A percentile compares a stretch with the other conserved stretches of the same genome.
Evolutionary conservation across 1,140 invertebrate genomes (phyloP).

Genomic region (Ostrea denselamellosa): DNA sequence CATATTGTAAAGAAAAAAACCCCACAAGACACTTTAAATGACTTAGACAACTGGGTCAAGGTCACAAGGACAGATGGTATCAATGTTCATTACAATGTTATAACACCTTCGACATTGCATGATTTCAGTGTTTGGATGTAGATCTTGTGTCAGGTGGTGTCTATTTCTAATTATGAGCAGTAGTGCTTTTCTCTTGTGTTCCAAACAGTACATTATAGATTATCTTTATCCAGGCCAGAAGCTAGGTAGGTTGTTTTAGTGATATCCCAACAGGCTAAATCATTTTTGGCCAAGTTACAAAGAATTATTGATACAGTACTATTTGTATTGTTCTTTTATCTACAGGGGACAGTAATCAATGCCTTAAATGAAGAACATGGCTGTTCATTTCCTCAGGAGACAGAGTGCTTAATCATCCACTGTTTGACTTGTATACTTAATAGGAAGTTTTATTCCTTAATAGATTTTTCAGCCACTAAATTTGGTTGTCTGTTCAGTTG

Average conservation of each 20-base stretch:
- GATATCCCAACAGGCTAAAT: neutral
- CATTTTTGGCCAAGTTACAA: neutral
- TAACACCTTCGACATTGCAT: too few species aligned
- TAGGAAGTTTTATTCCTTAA: neutral
- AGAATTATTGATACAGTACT: neutral
- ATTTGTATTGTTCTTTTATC: neutral
- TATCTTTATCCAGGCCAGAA: neutral
- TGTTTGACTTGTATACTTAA: conserved; percentile 15
- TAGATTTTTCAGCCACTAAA: neutral
- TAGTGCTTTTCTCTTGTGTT: too few species aligned
- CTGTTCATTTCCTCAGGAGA: neutral
- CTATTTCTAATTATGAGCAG: too few species aligned
- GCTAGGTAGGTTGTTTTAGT: neutral
- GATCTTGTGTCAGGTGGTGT: too few species aligned
- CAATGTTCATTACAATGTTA: too few species aligned
- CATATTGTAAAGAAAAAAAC: too few species aligned
- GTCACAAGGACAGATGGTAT: too few species aligned
- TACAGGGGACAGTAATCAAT: neutral
- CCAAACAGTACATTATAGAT: neutral
- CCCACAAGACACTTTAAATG: too few species aligned
- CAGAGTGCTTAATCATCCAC: neutral
- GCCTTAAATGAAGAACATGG: conserved; percentile 12
- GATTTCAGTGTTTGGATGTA: too few species aligned
- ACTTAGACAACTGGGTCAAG: too few species aligned
- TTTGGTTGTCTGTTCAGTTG: neutral